Evolutionary conservation across 2,888 invertebrate species (phyloP), one percentile per base, ranked within the genome.

Genomic region (Alsophila aescularia): DNA sequence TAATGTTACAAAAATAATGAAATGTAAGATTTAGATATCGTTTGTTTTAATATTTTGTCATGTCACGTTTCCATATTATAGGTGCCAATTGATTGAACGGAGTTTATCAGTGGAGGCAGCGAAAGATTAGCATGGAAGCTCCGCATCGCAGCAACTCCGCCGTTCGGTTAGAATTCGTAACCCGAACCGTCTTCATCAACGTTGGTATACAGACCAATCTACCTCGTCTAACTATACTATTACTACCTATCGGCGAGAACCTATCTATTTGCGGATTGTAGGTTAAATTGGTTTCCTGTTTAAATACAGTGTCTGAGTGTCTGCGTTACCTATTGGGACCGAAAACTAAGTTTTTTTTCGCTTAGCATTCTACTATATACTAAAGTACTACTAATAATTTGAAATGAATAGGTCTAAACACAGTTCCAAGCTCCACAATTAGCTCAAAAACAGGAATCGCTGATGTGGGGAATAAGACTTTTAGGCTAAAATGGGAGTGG

Each of bases 241-340:
- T 24, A 35, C 47, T 47, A 53, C 41, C 36, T 48, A 52, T 42
- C 32, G 50, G 29, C 34, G 52, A 37, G 52, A 44, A 60, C 7
- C 24, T 24, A 52, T 47, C 53, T 56, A 53, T 53, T 51, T 55
- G 52, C 55, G 59, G 59, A 61, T 59, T 55, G 57, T 59, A 55
- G 54, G 57, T 59, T 60, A 52, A 58, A 63, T 63, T 63, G 58
- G 58, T 63, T 63, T 61, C 61, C 44, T 57, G 40, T 41, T 47
- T 54, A 61, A 61, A 61, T 44, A 61, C 50, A 29, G 49, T 45
- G 39, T 52, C 40, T 37, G 9, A 39, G 36, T n/a, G 12, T 42
- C 21, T 40, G 35, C 27, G 21, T 29, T 24, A 39, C 14, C 42
- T 32, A 36, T 41, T 29, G 32, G 14, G 15, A 18, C 14, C 43